phyloP scores from a whole-genome alignment of 2,113 vertebrate species.

The Nematolebias whitei region DNA sequence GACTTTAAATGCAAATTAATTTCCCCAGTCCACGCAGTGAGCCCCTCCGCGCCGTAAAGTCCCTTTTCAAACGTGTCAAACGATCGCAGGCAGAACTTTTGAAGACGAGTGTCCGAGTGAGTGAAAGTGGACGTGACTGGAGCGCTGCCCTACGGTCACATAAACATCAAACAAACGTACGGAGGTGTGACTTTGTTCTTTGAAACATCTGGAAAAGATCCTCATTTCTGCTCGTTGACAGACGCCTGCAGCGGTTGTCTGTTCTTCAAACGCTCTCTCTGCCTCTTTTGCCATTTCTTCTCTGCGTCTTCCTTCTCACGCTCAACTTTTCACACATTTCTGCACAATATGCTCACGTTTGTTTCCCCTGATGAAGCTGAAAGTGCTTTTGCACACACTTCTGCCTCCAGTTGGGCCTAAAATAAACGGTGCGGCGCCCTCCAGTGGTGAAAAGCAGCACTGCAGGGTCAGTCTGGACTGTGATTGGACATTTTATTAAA shows the following conservation, averaged over 20 bases:
- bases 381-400: conserved; percentile 4
- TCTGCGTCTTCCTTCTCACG: conserved; percentile 41
- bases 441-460: conserved; percentile 22
- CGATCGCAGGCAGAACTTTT: conserved; percentile 43
- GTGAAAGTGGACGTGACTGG: conserved; percentile 54
- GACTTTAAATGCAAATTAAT: neutral
- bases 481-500: too few species aligned
- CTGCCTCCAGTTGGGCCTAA: neutral
- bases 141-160: conserved; percentile 65
- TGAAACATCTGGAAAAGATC: conserved; percentile 66
- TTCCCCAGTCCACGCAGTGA: neutral
- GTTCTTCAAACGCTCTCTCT: conserved; percentile 56
- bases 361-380: conserved; percentile 26
- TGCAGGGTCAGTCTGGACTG: neutral
- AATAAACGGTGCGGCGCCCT: conserved; percentile 14
- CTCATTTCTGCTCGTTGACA: conserved; percentile 75
- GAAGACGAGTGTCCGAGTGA: too few species aligned
- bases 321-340: conserved; percentile 37
- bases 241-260: conserved; percentile 72
- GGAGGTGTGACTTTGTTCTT: conserved; percentile 58
- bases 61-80: conserved; percentile 42
- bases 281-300: conserved; percentile 36
- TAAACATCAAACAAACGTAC: conserved; percentile 53
- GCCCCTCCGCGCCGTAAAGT: conserved; percentile 20
- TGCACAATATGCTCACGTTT: conserved; percentile 32